phyloP scores from a whole-genome alignment of 2,888 invertebrate genomes.

The Orthonevra nobilis region DNA sequence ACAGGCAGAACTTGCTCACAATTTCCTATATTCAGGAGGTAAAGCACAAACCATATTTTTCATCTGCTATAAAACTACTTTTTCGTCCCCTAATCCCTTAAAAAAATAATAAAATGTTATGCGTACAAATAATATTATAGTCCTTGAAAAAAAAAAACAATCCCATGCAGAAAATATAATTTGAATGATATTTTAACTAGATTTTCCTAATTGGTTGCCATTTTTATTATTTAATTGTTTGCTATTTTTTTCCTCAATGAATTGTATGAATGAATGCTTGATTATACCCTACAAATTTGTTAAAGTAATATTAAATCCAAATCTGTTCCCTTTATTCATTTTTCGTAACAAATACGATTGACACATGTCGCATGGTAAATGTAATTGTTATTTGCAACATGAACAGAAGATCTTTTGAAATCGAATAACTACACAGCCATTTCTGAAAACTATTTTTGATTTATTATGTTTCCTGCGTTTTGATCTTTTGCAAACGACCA shows the following conservation, averaged over 20 bases:
- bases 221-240: not conserved
- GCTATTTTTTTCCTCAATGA: no score
- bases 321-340: not conserved
- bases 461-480: no score
- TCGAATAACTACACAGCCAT: no score
- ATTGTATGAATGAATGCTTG: no score
- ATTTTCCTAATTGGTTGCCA: slow-evolving; percentile 17
- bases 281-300: no score
- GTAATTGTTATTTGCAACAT: no score
- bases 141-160: slow-evolving; percentile 13
- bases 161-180: not conserved
- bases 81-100: slow-evolving; percentile 41
- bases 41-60: slow-evolving; percentile 72
- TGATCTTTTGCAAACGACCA: no score
- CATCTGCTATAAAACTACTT: slow-evolving; percentile 42
- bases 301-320: no score
- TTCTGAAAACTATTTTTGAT: no score
- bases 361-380: no score
- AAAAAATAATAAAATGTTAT: slow-evolving; percentile 10
- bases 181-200: slow-evolving; percentile 9
- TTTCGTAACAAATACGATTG: no score
- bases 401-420: no score
- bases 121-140: slow-evolving; percentile 14
- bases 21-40: slow-evolving; percentile 93
- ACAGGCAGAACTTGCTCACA: slow-evolving; percentile 91